Conservation (phyloP, 2,113 vertebrate genomes). For the Vulpes ferrilata region DNA sequence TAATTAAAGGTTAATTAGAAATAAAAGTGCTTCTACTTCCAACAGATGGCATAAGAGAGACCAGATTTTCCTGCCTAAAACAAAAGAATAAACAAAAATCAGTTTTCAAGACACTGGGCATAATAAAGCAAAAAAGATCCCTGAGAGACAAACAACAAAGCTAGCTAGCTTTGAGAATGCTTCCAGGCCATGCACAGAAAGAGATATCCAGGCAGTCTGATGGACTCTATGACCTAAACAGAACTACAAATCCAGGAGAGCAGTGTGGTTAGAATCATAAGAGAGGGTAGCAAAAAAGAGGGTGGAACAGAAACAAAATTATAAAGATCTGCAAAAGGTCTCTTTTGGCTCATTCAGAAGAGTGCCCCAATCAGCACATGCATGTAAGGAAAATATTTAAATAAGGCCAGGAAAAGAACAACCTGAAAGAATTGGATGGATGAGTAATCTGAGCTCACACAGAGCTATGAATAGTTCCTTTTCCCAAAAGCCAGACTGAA, state of each 20-base stretch:
- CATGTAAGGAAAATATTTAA: neutral
- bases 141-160: neutral
- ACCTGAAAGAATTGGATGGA: neutral
- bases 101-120: neutral
- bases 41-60: neutral
- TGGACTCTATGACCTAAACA: neutral
- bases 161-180: neutral
- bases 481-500: conserved; percentile 16
- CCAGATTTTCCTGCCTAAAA: neutral
- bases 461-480: neutral
- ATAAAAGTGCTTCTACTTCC: neutral
- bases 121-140: neutral
- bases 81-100: conserved; percentile 20
- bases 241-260: neutral
- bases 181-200: neutral
- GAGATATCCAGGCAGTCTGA: neutral
- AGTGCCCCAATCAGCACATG: neutral
- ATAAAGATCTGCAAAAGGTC: neutral
- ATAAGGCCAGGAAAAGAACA: neutral
- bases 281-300: neutral
- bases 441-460: neutral
- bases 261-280: neutral
- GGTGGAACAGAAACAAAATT: neutral
- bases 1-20: conserved; percentile 10
- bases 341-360: neutral